phyloP scores from a whole-genome alignment of 2,888 invertebrate species.

The Lissocephala sabroskyi region DNA sequence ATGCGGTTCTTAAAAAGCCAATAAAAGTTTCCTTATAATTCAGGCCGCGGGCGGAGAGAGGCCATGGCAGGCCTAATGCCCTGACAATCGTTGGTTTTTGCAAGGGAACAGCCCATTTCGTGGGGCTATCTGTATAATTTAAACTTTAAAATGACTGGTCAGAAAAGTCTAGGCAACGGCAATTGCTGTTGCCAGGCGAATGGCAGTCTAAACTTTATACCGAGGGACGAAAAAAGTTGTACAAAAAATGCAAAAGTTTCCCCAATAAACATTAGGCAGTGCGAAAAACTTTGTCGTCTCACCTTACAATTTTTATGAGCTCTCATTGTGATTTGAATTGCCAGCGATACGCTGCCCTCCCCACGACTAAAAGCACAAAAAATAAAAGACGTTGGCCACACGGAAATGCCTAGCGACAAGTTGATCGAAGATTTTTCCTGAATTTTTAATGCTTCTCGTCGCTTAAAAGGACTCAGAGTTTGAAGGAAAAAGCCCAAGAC shows the following conservation, averaged over 20 bases:
- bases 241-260: conserved; percentile 58
- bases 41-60: background rate
- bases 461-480: too few relatives aligned
- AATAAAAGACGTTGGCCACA: conserved; percentile 19
- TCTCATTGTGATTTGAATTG: conserved; percentile 16
- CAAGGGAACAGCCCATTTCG: conserved; percentile 12
- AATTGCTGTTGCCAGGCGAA: conserved; percentile 9
- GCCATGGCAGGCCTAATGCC: conserved; percentile 38
- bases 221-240: conserved; percentile 33
- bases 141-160: conserved; percentile 49
- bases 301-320: conserved; percentile 33
- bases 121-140: conserved; percentile 46
- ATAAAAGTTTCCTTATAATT: conserved; percentile 36
- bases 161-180: background rate
- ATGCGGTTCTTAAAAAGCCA: conserved; percentile 12
- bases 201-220: conserved; percentile 32
- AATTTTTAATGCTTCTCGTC: too few relatives aligned
- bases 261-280: conserved; percentile 55
- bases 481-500: too few relatives aligned
- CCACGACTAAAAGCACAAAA: too few relatives aligned
- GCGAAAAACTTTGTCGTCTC: conserved; percentile 23
- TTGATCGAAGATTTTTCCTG: conserved; percentile 44
- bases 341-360: background rate
- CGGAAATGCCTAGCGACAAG: conserved; percentile 52
- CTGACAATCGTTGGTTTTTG: conserved; percentile 49